Conservation (phyloP, 2,113 vertebrate species). For the Caracal caracal region DNA sequence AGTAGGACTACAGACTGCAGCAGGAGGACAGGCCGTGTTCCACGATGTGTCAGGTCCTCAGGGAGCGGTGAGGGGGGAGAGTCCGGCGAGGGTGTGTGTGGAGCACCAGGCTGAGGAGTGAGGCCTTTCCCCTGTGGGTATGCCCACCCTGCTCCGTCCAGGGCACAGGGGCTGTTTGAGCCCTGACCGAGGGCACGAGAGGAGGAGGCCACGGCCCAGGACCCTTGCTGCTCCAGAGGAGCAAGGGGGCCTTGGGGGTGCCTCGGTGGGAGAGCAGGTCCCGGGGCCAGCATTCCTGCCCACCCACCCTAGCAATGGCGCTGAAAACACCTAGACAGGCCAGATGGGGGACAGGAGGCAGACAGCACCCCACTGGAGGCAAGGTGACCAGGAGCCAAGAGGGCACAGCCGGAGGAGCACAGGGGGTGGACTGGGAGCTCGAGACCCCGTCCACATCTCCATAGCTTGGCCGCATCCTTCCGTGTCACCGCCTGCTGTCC, state of each 20-base stretch:
- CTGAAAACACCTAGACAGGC: neutral
- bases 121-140: neutral
- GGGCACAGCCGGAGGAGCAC: neutral
- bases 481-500: neutral
- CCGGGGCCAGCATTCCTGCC: neutral
- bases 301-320: accelerated
- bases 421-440: neutral
- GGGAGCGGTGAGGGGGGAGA: neutral
- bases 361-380: neutral
- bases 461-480: neutral
- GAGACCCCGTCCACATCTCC: neutral
- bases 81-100: accelerated
- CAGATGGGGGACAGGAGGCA: neutral
- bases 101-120: neutral
- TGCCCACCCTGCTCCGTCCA: neutral
- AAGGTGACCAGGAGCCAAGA: neutral
- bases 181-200: neutral
- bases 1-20: neutral
- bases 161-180: neutral
- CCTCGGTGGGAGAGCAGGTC: neutral
- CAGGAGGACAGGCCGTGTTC: neutral
- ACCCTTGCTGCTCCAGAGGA: neutral
- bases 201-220: neutral
- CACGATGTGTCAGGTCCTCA: neutral
- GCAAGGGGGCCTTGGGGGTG: neutral